Evolutionary conservation across 2,888 invertebrate species (phyloP).

Genomic region (Acanthosoma haemorrhoidale): DNA sequence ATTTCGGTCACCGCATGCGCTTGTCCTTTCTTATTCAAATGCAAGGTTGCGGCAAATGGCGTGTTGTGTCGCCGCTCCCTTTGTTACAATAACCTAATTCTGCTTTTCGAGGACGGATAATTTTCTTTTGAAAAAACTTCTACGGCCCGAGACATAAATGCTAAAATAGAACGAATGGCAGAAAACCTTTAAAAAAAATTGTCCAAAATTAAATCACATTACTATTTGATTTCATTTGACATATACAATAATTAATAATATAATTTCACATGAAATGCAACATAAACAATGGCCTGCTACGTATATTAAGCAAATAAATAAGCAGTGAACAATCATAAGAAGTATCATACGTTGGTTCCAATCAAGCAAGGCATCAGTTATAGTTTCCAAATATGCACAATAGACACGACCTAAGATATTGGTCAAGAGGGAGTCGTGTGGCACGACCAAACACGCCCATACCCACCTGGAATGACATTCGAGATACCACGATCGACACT

Average conservation of each 20-base stretch:
- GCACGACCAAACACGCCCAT: constrained; percentile 1
- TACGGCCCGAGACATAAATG: too few species aligned
- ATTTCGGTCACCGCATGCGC: too few species aligned
- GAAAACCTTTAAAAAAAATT: neutral
- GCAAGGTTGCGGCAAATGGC: neutral
- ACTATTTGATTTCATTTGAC: neutral
- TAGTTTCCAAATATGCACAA: neutral
- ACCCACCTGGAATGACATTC: neutral
- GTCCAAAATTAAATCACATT: neutral
- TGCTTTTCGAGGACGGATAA: neutral
- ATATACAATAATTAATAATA: neutral
- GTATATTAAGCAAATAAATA: neutral
- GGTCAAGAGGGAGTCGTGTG: neutral
- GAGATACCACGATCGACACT: too few species aligned
- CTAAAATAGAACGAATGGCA: neutral
- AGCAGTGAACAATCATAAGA: neutral
- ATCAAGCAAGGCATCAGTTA: neutral
- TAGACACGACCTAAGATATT: neutral
- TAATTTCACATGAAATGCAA: neutral
- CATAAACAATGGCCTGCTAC: neutral
- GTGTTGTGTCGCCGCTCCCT: neutral
- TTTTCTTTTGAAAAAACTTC: too few species aligned
- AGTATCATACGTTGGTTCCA: neutral
- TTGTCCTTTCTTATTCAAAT: too few species aligned
- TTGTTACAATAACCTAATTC: neutral